A percentile compares a stretch with the other conserved stretches of the same genome.
Conservation (phyloP, 2,113 vertebrate genomes). For the Gracilinanus agilis region DNA sequence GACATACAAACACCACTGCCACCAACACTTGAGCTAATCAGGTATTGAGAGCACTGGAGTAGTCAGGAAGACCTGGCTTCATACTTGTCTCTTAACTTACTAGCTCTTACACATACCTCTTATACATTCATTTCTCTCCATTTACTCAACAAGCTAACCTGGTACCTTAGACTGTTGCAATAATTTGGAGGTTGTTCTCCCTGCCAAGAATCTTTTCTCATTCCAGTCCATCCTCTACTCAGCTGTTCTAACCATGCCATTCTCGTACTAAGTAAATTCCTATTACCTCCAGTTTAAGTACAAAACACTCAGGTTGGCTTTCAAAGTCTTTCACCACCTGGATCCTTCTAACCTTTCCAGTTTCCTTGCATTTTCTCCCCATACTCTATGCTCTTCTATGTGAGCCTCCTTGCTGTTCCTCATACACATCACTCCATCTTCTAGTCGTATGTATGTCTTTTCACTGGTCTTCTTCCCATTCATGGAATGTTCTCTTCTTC, state of each 20-base stretch:
- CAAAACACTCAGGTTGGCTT: background rate
- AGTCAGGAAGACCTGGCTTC: background rate
- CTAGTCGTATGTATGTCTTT: background rate
- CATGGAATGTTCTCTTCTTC: background rate
- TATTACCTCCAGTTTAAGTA: background rate
- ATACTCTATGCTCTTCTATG: background rate
- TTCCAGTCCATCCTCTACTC: background rate
- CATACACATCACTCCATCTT: background rate
- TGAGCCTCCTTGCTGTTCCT: background rate
- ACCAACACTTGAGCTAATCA: background rate
- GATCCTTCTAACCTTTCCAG: background rate
- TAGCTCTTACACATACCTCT: too few species aligned
- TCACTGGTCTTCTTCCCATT: background rate
- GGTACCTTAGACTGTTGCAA: background rate
- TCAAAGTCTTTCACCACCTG: background rate
- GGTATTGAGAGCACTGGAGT: background rate
- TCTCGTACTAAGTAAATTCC: background rate
- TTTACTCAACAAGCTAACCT: background rate
- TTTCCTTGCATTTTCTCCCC: background rate
- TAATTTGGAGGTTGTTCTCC: background rate
- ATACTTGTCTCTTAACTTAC: background rate
- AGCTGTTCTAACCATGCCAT: background rate
- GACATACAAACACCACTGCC: background rate
- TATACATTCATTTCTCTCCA: background rate
- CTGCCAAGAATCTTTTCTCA: background rate